Evolutionary conservation across 1,140 invertebrate genomes (phyloP).

Genomic region (Patella vulgata): DNA sequence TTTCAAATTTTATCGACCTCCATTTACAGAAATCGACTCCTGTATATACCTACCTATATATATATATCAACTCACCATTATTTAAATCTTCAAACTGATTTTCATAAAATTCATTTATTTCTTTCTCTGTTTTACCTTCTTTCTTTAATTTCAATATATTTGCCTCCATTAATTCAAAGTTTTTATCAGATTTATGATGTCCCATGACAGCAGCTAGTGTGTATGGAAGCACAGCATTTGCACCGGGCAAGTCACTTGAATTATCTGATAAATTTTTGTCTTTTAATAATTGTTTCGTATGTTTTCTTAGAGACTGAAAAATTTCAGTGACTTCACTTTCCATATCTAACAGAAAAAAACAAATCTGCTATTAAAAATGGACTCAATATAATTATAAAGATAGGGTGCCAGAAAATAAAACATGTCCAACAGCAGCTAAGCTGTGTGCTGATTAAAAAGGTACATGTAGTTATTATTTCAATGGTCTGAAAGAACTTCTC

Average conservation of each 20-base stretch:
- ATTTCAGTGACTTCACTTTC: slow-evolving; percentile 47
- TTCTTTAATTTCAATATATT: slow-evolving; percentile 27
- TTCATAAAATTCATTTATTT: slow-evolving; percentile 37
- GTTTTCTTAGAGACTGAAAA: slow-evolving; percentile 37
- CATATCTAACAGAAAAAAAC: slow-evolving; percentile 35
- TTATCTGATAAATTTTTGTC: slow-evolving; percentile 2
- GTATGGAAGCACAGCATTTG: slow-evolving; percentile 19
- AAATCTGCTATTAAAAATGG: too few species aligned
- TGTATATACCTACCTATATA: too few species aligned
- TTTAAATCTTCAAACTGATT: slow-evolving; percentile 36
- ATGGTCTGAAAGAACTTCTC: too few species aligned
- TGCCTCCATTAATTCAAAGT: slow-evolving; percentile 15
- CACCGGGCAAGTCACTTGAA: slow-evolving; percentile 10
- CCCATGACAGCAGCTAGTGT: slow-evolving; percentile 47
- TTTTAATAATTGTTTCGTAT: slow-evolving; percentile 38
- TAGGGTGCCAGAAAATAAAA: not conserved
- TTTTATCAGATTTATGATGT: slow-evolving; percentile 28
- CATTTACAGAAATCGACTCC: too few species aligned
- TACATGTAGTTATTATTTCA: too few species aligned
- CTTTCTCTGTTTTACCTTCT: slow-evolving; percentile 37
- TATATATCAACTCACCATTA: too few species aligned
- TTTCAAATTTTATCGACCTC: too few species aligned
- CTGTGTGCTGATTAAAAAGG: too few species aligned
- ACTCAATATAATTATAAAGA: slow-evolving; percentile 10
- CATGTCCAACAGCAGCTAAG: too few species aligned